Conservation (phyloP, 2,113 vertebrate genomes). For the Entomyzon cyanotis region DNA sequence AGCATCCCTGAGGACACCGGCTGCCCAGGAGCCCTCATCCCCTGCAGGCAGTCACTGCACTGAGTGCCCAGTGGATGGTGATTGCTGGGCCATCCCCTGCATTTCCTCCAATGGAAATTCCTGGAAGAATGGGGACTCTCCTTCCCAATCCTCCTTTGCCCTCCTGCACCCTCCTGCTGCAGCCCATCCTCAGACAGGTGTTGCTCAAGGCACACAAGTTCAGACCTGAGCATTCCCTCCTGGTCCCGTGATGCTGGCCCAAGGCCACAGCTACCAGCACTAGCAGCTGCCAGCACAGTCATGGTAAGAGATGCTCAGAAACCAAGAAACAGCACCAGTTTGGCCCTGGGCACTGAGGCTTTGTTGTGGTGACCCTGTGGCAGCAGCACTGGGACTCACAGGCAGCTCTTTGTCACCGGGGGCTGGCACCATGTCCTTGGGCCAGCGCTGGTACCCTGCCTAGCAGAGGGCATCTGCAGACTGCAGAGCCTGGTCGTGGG, state of each 20-base stretch:
- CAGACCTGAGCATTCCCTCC: background rate
- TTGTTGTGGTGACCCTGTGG: background rate
- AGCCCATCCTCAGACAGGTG: background rate
- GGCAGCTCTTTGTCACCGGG: background rate
- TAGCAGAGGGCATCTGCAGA: background rate
- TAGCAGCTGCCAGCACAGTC: background rate
- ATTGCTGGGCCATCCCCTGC: background rate
- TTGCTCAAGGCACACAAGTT: background rate
- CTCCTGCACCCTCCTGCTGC: background rate
- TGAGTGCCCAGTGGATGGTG: fast-evolving
- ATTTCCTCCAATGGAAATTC: background rate
- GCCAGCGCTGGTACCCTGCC: fast-evolving
- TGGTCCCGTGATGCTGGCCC: background rate
- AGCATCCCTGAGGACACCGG: background rate
- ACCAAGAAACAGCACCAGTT: background rate
- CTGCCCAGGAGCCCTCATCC: background rate
- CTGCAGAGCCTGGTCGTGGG: background rate
- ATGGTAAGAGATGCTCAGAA: background rate
- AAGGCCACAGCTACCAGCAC: background rate
- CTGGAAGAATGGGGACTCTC: background rate
- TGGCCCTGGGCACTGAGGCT: background rate
- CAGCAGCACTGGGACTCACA: background rate
- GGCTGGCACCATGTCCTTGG: fast-evolving
- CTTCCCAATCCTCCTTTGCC: background rate
- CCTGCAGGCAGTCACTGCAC: fast-evolving